Percentiles rank a stretch among this genome's conserved stretches.
phyloP scores from a whole-genome alignment of 1,140 invertebrate species.

The Samia ricini region DNA sequence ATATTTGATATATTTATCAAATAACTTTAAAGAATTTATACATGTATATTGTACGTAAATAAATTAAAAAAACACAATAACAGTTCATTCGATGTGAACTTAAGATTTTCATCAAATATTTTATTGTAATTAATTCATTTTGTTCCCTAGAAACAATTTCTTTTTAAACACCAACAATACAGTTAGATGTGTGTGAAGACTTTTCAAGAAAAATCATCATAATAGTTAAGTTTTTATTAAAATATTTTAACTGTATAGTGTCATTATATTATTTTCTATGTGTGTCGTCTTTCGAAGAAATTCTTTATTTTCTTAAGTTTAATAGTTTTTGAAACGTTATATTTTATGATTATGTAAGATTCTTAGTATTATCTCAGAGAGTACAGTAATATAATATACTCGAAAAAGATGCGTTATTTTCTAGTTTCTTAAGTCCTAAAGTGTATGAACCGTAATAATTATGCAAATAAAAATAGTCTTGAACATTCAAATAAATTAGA shows the following conservation, averaged over 20 bases:
- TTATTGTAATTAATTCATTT: no score
- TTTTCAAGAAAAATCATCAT: background rate
- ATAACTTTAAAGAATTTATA: no score
- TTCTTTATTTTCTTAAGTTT: background rate
- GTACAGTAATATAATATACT: background rate
- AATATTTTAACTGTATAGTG: background rate
- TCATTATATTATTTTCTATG: background rate
- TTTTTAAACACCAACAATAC: background rate
- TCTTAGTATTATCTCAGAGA: background rate
- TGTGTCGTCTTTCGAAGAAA: background rate
- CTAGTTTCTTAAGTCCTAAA: background rate
- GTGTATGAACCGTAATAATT: background rate
- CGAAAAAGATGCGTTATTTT: background rate
- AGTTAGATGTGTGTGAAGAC: background rate
- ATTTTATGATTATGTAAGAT: conserved; percentile 1
- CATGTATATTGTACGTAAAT: no score
- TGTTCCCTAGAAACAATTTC: background rate
- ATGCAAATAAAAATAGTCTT: background rate
- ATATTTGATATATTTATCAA: no score
- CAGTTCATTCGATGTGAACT: no score
- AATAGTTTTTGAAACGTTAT: background rate
- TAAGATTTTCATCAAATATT: no score
- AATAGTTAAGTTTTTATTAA: background rate
- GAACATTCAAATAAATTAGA: background rate
- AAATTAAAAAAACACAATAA: no score